Evolutionary conservation across 1,140 invertebrate genomes (phyloP).

Genomic region (Acromyrmex charruanus): DNA sequence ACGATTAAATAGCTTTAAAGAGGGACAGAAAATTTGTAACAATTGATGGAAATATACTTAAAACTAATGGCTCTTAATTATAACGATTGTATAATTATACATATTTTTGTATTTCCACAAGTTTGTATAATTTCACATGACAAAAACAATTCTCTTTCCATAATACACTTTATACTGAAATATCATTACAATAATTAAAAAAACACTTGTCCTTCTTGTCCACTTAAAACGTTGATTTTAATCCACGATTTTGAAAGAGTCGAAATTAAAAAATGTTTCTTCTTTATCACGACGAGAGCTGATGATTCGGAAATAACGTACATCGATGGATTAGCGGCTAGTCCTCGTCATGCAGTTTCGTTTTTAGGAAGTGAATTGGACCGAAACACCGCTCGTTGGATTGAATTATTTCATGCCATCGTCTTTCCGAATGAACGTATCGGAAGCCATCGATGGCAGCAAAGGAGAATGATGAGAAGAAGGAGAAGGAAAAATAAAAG

Average conservation of each 20-base stretch:
- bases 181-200: not conserved
- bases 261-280: not conserved
- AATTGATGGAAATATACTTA: not conserved
- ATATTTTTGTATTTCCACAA: not conserved
- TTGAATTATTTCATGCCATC: constrained; percentile 77
- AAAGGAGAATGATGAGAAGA: constrained; percentile 25
- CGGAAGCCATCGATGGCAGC: constrained; percentile 59
- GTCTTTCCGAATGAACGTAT: constrained; percentile 63
- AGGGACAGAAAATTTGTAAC: not conserved
- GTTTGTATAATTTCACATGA: not conserved
- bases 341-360: constrained; percentile 35
- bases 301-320: constrained; percentile 47
- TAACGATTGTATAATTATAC: not conserved
- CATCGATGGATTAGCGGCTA: constrained; percentile 60
- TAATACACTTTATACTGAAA: not conserved
- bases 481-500: constrained; percentile 14
- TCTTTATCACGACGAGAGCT: not conserved
- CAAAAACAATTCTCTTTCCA: not conserved
- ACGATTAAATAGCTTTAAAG: not conserved
- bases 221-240: not conserved
- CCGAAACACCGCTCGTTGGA: constrained; percentile 60
- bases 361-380: constrained; percentile 48
- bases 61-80: not conserved
- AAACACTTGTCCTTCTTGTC: not conserved
- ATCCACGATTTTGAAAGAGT: not conserved